Evolutionary conservation across 2,797 vertebrate species (phyloP), one percentile per base, ranked within the genome.

Genomic region (Melanotaenia boesemani): DNA sequence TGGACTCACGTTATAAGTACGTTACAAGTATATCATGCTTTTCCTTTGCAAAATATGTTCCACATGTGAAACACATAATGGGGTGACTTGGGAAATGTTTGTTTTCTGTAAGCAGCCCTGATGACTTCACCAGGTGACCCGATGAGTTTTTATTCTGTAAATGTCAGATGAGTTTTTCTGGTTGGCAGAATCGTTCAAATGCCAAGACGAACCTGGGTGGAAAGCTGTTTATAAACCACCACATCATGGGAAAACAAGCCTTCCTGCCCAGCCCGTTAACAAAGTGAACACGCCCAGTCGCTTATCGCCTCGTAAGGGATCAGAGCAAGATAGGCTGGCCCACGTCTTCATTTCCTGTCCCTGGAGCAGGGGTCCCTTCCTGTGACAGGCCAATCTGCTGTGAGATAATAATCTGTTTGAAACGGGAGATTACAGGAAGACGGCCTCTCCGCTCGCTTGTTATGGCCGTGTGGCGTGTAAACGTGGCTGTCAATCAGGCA

Each of bases 281-380:
- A 64, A 71, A 8, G 32, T 1, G 46, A 1, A 39, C 66, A 57
- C 36, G 5, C 74, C 37, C 67, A 48, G 80, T 24, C 56, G 55
- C 67, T 80, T 76, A 76, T 90, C 81, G 54, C 30, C 48, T 2
- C 1, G 50, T 85, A 41, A 15, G 12, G 39, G 39, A 41, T 15
- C 39, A 15, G 39, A 41, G 39, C 71, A 39, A 22, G 76, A 86
- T 78, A 69, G 82, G 81, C 74, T n/a, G 7, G 81, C 75, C 58
- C 67, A 63, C 52, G 46, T 79, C 82, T 85, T 86, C 76, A 91
- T 91, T 91, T 92, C 91, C 91, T 84, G 73, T 85, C 70, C 77
- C 86, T 79, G 75, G 76, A 82, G 79, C 64, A 57, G 52, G 52
- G 73, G 48, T 73, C 65, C 39, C 71, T 86, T 85, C 83, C 85